Evolutionary conservation across 1,140 invertebrate genomes (phyloP), one percentile per base, ranked within the genome.

Genomic region (Drosophila lacertosa): DNA sequence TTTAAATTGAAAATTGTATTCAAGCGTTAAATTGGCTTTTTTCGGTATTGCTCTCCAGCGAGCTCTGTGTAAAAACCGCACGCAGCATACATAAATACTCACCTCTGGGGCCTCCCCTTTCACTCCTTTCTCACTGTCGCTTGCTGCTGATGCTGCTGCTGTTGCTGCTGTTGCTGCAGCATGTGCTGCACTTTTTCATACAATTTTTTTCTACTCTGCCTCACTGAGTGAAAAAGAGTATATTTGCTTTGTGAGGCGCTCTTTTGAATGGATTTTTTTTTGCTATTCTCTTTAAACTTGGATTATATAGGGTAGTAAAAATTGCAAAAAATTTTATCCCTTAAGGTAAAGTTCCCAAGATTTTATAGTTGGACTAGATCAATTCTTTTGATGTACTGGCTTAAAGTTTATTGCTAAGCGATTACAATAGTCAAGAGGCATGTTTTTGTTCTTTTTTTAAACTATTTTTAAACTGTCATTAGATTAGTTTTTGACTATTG

Each of bases 1-100:
- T 88, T 88, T 88, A 88, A 88, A 88, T 88, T 88, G 82, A 88
- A 88, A 88, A 86, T 84, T 86, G 82, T 86, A 88, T 86, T 86
- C 82, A 86, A 88, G 82, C 82, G 82, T 88, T 88, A 88, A 88
- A 88, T 88, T 88, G 82, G 82, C 82, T 86, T 89, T 80, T 84
- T 83, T 84, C 69, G 66, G 54, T 50, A 63, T 75, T 72, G 39
- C 64, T 55, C 72, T 42, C n/a, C 55, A 50, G 44, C 47, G 37
- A 37, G 57, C 39, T 54, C 48, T 51, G 29, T 51, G 29, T 45
- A 55, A 65, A 70, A 70, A 68, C 80, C 48, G 37, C 70, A 71
- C 59, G 76, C 73, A 69, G 57, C 59, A 54, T 59, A 69, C 60
- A 69, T 64, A 69, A 69, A 69, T 50, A 57, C 40, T 51, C 53